phyloP scores from a whole-genome alignment of 2,888 invertebrate species.

The Eupithecia pulchellata region DNA sequence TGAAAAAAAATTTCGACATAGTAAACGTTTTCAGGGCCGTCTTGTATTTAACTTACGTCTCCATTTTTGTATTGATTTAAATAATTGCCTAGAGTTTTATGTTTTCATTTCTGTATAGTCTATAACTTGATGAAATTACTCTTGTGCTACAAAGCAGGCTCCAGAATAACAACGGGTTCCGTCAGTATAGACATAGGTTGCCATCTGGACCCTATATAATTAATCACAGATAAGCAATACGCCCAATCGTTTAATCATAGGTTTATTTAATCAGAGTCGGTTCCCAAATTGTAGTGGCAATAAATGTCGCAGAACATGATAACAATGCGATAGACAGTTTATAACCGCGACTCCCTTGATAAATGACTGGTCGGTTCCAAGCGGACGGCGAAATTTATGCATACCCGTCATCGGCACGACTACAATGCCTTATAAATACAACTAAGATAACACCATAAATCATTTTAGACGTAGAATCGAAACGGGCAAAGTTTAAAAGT shows the following conservation, averaged over 20 bases:
- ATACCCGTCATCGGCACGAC: constrained; percentile 70
- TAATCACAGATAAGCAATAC: constrained; percentile 57
- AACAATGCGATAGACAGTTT: constrained; percentile 78
- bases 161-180: neutral
- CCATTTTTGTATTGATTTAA: no score
- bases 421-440: constrained; percentile 51
- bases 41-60: no score
- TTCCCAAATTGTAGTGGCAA: constrained; percentile 62
- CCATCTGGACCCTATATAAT: constrained; percentile 41
- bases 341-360: constrained; percentile 71
- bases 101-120: neutral
- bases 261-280: constrained; percentile 65
- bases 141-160: neutral
- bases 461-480: constrained; percentile 25
- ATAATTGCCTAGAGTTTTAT: no score
- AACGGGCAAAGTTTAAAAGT: constrained; percentile 11
- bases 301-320: constrained; percentile 76
- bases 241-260: constrained; percentile 52
- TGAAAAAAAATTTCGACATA: no score
- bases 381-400: constrained; percentile 69
- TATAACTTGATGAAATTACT: neutral
- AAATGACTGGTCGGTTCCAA: constrained; percentile 63
- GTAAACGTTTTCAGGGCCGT: no score
- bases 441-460: constrained; percentile 39
- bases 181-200: constrained; percentile 17